Percentiles rank a stretch among this genome's conserved stretches.
Conservation (phyloP, 2,113 vertebrate species). For the Polypterus bichir region DNA sequence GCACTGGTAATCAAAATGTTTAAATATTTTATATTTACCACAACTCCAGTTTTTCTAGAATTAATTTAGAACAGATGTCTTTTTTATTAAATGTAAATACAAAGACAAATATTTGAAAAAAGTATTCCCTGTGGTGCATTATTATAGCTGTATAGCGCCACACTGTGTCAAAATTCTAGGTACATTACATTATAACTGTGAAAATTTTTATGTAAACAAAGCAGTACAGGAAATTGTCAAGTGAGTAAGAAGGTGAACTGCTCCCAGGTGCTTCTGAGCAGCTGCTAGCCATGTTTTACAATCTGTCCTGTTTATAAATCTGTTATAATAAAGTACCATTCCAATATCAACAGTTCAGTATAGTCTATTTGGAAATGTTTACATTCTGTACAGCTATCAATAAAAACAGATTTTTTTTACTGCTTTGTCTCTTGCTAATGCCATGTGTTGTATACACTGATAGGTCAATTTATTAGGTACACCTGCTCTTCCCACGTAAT, state of each 20-base stretch:
- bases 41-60: constrained; percentile 9
- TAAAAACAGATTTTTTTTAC: constrained; percentile 33
- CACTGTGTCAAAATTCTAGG: neutral
- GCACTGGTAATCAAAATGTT: constrained; percentile 20
- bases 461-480: too few species aligned
- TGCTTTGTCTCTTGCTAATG: constrained; percentile 6
- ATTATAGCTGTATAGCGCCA: neutral
- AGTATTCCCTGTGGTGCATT: constrained; percentile 2
- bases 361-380: constrained; percentile 30
- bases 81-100: neutral
- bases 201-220: too few species aligned
- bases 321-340: too few species aligned
- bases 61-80: constrained; percentile 20
- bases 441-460: neutral
- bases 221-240: too few species aligned
- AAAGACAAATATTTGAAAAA: neutral
- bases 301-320: too few species aligned
- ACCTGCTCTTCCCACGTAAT: too few species aligned
- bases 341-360: too few species aligned
- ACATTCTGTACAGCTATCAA: constrained; percentile 33
- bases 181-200: too few species aligned
- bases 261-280: too few species aligned
- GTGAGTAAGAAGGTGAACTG: too few species aligned
- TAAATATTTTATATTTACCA: constrained; percentile 1
- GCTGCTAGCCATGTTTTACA: too few species aligned